Evolutionary conservation across 1,140 invertebrate species (phyloP).

Genomic region (Spodoptera frugiperda): DNA sequence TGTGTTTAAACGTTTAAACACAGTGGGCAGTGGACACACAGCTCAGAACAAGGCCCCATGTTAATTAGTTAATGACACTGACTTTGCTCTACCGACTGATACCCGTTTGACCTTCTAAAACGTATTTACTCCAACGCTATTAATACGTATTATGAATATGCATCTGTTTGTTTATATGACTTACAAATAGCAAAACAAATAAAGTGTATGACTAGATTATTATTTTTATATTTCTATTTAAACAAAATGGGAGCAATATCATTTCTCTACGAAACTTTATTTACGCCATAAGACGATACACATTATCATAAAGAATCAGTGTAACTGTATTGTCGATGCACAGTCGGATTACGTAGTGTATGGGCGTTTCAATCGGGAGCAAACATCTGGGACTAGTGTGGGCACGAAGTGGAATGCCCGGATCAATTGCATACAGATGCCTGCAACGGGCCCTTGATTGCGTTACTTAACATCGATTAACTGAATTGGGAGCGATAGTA

Average conservation of each 20-base stretch:
- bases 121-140: slow-evolving; percentile 33
- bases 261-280: background rate
- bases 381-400: slow-evolving; percentile 42
- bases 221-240: too few species aligned
- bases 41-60: slow-evolving; percentile 39
- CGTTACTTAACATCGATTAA: slow-evolving; percentile 48
- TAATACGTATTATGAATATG: slow-evolving; percentile 13
- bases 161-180: too few species aligned
- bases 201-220: too few species aligned
- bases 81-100: slow-evolving; percentile 47
- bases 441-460: slow-evolving; percentile 42
- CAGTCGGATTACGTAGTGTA: slow-evolving; percentile 17
- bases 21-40: background rate
- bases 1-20: background rate
- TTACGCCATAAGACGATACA: background rate
- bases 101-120: slow-evolving; percentile 36
- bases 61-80: slow-evolving; percentile 60
- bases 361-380: slow-evolving; percentile 44
- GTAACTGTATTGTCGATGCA: slow-evolving; percentile 23
- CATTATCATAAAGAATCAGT: slow-evolving; percentile 10
- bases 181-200: too few species aligned
- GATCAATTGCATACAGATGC: slow-evolving; percentile 58
- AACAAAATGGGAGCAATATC: background rate
- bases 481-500: slow-evolving; percentile 43
- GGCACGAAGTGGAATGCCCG: slow-evolving; percentile 54